Evolutionary conservation across 2,113 vertebrate species (phyloP).

Genomic region (Lepus timidus): DNA sequence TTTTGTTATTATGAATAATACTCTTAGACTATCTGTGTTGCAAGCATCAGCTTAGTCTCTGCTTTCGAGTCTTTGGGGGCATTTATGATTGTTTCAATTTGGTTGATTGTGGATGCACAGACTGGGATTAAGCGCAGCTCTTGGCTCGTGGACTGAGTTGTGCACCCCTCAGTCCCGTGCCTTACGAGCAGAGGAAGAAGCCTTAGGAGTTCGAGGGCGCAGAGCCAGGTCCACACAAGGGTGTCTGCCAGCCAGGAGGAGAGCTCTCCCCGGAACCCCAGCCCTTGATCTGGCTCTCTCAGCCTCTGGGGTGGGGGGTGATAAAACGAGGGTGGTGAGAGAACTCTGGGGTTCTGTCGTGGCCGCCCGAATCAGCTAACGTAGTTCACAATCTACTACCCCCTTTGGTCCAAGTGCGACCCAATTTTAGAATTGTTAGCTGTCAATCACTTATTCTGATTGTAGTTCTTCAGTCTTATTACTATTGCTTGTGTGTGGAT

Average conservation of each 20-base stretch:
- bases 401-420: background rate
- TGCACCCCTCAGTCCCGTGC: too few relatives aligned
- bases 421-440: background rate
- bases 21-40: background rate
- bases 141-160: background rate
- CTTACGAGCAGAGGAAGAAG: background rate
- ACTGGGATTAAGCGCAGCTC: background rate
- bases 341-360: background rate
- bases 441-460: background rate
- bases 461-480: background rate
- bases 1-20: background rate
- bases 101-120: background rate
- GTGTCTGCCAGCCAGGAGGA: background rate
- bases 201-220: too few relatives aligned
- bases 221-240: too few relatives aligned
- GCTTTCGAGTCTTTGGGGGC: background rate
- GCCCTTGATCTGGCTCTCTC: background rate
- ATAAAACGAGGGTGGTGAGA: background rate
- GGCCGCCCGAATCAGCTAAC: background rate
- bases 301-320: background rate
- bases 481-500: background rate
- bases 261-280: background rate
- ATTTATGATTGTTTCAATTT: background rate
- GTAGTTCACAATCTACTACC: background rate
- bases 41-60: background rate